Evolutionary conservation across 1,140 invertebrate species (phyloP).

Genomic region (Calosoma granatense): DNA sequence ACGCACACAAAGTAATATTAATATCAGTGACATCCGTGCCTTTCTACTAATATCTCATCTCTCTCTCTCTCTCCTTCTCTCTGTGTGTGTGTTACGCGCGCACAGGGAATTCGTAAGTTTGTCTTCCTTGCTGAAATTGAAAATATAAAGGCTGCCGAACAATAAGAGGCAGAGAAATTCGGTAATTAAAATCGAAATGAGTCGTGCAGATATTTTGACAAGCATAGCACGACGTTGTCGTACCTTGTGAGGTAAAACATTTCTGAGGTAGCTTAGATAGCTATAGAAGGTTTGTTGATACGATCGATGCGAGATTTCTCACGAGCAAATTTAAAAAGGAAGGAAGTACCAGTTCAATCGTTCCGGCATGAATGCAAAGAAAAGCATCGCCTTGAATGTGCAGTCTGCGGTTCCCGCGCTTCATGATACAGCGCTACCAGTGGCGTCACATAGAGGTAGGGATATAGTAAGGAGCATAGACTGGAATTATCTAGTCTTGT

Average conservation of each 20-base stretch:
- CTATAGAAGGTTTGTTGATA: neutral
- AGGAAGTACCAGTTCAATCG: neutral
- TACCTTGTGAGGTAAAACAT: neutral
- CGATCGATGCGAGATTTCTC: neutral
- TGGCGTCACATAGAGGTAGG: too few relatives aligned
- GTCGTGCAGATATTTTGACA: too few relatives aligned
- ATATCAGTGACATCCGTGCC: neutral
- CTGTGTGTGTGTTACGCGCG: too few relatives aligned
- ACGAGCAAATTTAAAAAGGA: neutral
- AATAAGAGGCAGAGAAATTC: neutral
- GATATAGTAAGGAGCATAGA: too few relatives aligned
- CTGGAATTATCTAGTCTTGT: too few relatives aligned
- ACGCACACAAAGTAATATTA: neutral
- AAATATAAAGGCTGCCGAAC: neutral
- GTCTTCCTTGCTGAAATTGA: neutral
- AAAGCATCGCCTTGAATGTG: too few relatives aligned
- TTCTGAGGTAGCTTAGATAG: neutral
- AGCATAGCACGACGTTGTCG: too few relatives aligned
- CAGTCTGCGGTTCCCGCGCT: too few relatives aligned
- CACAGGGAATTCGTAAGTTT: neutral
- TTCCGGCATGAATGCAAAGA: too few relatives aligned
- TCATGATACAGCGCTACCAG: too few relatives aligned
- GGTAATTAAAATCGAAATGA: neutral
- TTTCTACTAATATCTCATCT: too few relatives aligned
- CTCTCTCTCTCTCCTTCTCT: too few relatives aligned